Conservation (phyloP, 1,140 invertebrate genomes). For the Grapholita molesta region DNA sequence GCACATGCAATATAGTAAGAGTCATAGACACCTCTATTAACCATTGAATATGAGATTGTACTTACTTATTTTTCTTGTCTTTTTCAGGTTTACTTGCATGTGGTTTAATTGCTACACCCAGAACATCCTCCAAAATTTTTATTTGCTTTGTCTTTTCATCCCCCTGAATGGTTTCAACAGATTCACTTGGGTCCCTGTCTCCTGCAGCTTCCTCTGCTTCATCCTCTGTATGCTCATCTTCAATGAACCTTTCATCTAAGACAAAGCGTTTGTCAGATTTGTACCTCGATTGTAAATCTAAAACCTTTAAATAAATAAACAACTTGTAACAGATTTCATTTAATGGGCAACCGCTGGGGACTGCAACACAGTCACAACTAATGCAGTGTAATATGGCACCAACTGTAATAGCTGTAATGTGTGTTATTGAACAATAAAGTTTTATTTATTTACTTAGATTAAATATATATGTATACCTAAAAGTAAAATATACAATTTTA, state of each 20-base stretch:
- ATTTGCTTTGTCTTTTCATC: slow-evolving; percentile 80
- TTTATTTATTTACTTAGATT: too few relatives aligned
- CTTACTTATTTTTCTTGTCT: slow-evolving; percentile 62
- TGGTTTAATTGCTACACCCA: slow-evolving; percentile 70
- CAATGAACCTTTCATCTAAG: slow-evolving; percentile 79
- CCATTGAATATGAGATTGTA: slow-evolving; percentile 18
- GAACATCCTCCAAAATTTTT: slow-evolving; percentile 79
- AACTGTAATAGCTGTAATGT: too few relatives aligned
- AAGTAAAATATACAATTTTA: too few relatives aligned
- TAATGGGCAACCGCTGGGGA: too few relatives aligned
- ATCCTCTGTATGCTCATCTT: slow-evolving; percentile 48
- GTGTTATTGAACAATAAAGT: too few relatives aligned
- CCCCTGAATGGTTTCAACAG: slow-evolving; percentile 52
- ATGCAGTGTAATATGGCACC: too few relatives aligned
- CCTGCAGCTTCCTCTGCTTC: slow-evolving; percentile 33
- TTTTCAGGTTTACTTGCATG: slow-evolving; percentile 39
- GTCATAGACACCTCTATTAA: too few relatives aligned
- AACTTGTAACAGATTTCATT: slow-evolving; percentile 17
- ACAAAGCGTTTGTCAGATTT: slow-evolving; percentile 81
- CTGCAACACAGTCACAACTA: too few relatives aligned
- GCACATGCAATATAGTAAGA: too few relatives aligned
- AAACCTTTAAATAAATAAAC: slow-evolving; percentile 66
- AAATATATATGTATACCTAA: too few relatives aligned
- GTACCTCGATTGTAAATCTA: slow-evolving; percentile 78
- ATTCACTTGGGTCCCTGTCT: slow-evolving; percentile 35